Evolutionary conservation across 1,140 invertebrate genomes (phyloP), one percentile per base, ranked within the genome.

Genomic region (Cyclina sinensis): DNA sequence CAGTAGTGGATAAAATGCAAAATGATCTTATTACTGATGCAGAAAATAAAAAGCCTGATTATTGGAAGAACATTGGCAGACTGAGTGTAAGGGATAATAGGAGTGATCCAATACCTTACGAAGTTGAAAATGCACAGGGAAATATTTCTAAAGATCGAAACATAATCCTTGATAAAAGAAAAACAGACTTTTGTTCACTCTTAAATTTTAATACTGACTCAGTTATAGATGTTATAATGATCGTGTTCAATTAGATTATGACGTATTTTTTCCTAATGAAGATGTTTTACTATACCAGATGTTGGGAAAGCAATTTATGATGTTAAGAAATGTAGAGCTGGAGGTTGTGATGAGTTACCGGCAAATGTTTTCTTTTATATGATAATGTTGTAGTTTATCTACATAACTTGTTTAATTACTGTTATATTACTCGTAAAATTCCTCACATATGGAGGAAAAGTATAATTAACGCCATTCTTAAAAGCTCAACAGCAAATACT

Each of bases 271-370:
- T 46, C 43, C 43, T 9, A 46, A 46, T 46, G 43, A 46, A 46
- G 16, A 46, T 46, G 43, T 46, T 46, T 46, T 46, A 46, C 43
- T 9, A 46, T 46, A 46, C 7, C 43, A 46, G 43, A 46, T 9
- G 43, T 46, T 39, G 35, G 27, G 35, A 46, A 54, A 51, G 39
- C 76, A n/a, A 46, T 74, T 43, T 37, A 37, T 43, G 70, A 37
- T 74, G 43, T 74, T 74, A 74, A 54, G 35, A 79, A 54, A 21
- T 30, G 32, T 79, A 79, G 48, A 79, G 76, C 48, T 18, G 21
- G 12, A 16, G 76, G 76, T 79, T 35, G 18, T 51, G 76, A 79
- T 79, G 48, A 79, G 27, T 16, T 51, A 35, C 76, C 76, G n/a
- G 43, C 43, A 7, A 46, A 46, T 46, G 43, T 46, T 48, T 35